Evolutionary conservation across 2,797 vertebrate species (phyloP).

Genomic region (Ptychadena robeensis): DNA sequence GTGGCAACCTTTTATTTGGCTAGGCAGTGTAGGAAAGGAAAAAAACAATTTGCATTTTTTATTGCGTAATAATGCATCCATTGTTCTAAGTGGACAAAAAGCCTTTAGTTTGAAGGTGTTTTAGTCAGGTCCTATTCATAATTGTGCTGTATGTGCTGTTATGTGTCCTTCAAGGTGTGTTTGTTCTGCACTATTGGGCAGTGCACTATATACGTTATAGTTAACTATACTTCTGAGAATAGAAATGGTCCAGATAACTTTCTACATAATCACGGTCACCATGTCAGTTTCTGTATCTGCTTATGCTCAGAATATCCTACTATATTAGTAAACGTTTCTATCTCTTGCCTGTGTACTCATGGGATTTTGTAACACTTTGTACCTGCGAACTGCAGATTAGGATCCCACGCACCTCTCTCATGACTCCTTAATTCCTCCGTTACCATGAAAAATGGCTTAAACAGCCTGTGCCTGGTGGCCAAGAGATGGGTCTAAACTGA

Average conservation of each 20-base stretch:
- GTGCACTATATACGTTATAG: too few species aligned
- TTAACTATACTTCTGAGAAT: too few species aligned
- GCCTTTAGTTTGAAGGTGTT: too few species aligned
- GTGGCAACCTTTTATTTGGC: too few species aligned
- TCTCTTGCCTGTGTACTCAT: background rate
- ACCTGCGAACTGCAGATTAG: constrained; percentile 21
- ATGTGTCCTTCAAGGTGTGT: too few species aligned
- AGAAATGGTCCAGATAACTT: constrained; percentile 13
- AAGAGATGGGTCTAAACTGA: background rate
- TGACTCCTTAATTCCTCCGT: constrained; percentile 23
- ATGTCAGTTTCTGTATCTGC: background rate
- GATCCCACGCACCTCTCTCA: constrained; percentile 41
- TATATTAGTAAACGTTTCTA: background rate
- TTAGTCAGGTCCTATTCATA: too few species aligned
- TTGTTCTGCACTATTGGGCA: too few species aligned
- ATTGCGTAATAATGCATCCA: too few species aligned
- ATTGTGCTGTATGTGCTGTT: too few species aligned
- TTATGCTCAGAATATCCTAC: background rate
- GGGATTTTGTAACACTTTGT: constrained; percentile 28
- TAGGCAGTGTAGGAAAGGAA: too few species aligned
- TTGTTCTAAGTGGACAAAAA: too few species aligned
- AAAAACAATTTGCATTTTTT: too few species aligned
- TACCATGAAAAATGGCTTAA: constrained; percentile 20
- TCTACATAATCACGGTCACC: background rate
- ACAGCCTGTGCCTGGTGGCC: constrained; percentile 29